Evolutionary conservation across 1,140 invertebrate genomes (phyloP), one percentile per base, ranked within the genome.

Genomic region (Megalopta genalis): DNA sequence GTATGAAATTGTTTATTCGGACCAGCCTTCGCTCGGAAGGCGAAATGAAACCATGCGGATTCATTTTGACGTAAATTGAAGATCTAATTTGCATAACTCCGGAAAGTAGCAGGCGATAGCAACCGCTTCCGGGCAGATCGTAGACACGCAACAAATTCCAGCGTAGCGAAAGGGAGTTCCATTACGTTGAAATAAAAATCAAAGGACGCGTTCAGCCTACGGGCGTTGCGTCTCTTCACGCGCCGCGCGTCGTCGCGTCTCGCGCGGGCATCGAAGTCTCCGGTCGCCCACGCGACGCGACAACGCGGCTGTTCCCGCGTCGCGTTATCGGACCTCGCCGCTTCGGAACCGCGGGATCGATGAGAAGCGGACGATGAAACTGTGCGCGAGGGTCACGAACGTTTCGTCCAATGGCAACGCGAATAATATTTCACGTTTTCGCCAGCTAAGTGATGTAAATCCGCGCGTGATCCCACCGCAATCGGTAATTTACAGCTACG

Each of bases 211-310:
- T 46, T 46, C 42, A 6, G 32, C 32, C 32, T 4, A 32, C 32
- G 10, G 14, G 14, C 12, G 42, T 46, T 42, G 39, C 42, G 42
- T 46, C 42, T 9, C 10, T 10, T 46, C 42, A 12, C 14, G 10
- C 12, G 14, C 57, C 37, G 21, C n/a, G 23, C n/a, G 23, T 16
- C 6, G 10, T 27, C 23, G 6, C 57, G 23, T 67, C 64, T 32
- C 39, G 3, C 54, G 23, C 63, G 64, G 14, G 73, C 73, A 46
- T 68, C 65, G 37, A 68, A 68, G 25, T 68, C 57, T 54, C 46
- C 72, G 4, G 10, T 25, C 64, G 52, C 18, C 37, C 16, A 27
- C 42, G 42, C 52, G 14, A 0, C 18, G 25, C 9, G 16, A 2
- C 14, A 14, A 46, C 42, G 14, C 21, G 23, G 27, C 42, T 21